A percentile compares a stretch with the other conserved stretches of the same genome.
phyloP scores from a whole-genome alignment of 2,797 vertebrate species.

The Cossypha dichroa region DNA sequence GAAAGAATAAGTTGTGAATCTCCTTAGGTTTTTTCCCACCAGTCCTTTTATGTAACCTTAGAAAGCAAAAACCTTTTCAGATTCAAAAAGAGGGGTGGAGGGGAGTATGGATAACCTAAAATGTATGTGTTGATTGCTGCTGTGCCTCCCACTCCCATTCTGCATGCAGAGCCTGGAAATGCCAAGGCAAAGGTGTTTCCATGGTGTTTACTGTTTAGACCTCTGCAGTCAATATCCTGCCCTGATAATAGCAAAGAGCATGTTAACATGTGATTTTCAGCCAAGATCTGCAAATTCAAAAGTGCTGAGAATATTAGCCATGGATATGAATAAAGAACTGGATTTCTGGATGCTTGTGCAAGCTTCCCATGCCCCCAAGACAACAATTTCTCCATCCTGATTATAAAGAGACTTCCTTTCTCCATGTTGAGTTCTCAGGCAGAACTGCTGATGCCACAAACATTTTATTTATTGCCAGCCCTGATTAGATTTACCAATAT shows the following conservation, averaged over 20 bases:
- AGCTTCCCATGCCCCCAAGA: background rate
- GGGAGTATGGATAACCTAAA: background rate
- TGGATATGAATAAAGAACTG: background rate
- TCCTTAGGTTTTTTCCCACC: background rate
- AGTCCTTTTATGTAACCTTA: background rate
- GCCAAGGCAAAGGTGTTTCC: constrained; percentile 54
- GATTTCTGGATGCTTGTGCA: background rate
- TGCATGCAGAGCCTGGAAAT: background rate
- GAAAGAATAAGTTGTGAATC: background rate
- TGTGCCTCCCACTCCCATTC: constrained; percentile 5
- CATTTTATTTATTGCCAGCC: constrained; percentile 19
- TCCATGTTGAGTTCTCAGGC: background rate
- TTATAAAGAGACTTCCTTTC: constrained; percentile 7
- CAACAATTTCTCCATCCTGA: background rate
- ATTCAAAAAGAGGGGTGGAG: background rate
- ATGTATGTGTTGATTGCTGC: background rate
- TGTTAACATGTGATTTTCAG: constrained; percentile 6
- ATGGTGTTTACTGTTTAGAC: constrained; percentile 38
- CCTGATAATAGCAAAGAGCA: background rate
- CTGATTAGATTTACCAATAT: constrained; percentile 32
- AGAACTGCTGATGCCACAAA: constrained; percentile 35
- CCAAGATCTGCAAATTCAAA: background rate
- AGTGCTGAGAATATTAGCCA: background rate
- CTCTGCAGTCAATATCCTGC: background rate
- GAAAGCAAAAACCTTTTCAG: background rate